Evolutionary conservation across 2,113 vertebrate genomes (phyloP), one percentile per base, ranked within the genome.

Genomic region (Rhinichthys klamathensis): DNA sequence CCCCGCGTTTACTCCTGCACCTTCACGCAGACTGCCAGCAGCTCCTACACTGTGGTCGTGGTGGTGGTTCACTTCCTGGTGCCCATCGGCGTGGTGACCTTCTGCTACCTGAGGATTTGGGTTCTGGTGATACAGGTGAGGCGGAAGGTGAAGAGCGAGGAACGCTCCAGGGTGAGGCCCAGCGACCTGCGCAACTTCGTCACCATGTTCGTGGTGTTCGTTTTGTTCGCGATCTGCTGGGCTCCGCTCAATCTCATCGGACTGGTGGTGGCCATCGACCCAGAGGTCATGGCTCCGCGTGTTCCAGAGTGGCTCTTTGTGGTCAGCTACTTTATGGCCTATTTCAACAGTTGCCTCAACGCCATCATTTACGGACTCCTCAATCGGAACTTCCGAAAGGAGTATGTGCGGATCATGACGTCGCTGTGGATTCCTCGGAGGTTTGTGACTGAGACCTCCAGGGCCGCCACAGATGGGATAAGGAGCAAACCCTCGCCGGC

Each of bases 341-440:
- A 98, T 90, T 98, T 98, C 90, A 98, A 98, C 88, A 98, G 97
- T 92, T 98, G 96, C 95, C 96, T 98, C 90, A 97, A 98, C 1
- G 96, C 97, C 89, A 93, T 98, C 88, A 94, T 97, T 90, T 98
- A 97, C 0, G 97, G 97, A 91, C 93, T 99, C 65, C 95, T 98
- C 84, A 98, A 99, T 90, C 94, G 96, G 92, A 98, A 98, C 90
- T 98, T 98, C 90, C 93, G 95, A 67, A 96, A 95, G 80, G 98
- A 98, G 91, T 98, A 98, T 89, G 96, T 96, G 91, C 94, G 93
- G 84, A 97, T 98, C 54, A 89, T 97, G 89, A 95, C 93, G 32
- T 95, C 93, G 0, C 93, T 97, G 65, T 97, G 96, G 96, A 94
- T 93, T 88, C 96, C 96, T n/a, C 89, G 92, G 56, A 91, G 91